A percentile compares a stretch with the other conserved stretches of the same genome.
phyloP scores from a whole-genome alignment of 2,888 invertebrate species.

The Drosophila eohydei region DNA sequence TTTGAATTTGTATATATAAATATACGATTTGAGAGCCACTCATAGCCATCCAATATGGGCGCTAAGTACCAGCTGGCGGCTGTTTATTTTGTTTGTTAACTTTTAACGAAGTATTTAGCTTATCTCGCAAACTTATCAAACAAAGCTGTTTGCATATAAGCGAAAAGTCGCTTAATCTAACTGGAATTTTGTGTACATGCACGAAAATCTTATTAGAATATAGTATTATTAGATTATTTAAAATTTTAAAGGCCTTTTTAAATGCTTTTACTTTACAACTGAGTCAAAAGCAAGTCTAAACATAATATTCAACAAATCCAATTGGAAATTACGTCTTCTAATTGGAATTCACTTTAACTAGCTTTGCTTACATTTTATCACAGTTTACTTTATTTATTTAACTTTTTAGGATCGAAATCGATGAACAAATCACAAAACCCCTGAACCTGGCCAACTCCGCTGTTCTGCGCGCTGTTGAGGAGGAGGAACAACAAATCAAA shows the following conservation, averaged over 20 bases:
- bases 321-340: background rate
- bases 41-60: slow-evolving; percentile 18
- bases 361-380: background rate
- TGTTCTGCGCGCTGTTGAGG: slow-evolving; percentile 93
- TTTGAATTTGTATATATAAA: background rate
- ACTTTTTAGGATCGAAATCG: slow-evolving; percentile 91
- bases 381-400: background rate
- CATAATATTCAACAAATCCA: too few species aligned
- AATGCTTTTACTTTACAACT: background rate
- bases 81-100: slow-evolving; percentile 31
- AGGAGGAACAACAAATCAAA: slow-evolving; percentile 90
- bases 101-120: slow-evolving; percentile 14
- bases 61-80: slow-evolving; percentile 32
- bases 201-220: background rate
- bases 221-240: background rate
- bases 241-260: background rate
- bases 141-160: slow-evolving; percentile 6
- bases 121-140: slow-evolving; percentile 23
- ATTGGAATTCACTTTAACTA: background rate
- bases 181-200: background rate
- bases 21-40: slow-evolving; percentile 4
- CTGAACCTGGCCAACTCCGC: slow-evolving; percentile 93
- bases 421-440: slow-evolving; percentile 89
- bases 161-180: background rate
- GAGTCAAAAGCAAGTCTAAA: too few species aligned